These are phyloP conservation scores for Dicerorhinus sumatrensis DNA, from an alignment of 2,113 vertebrate species.

Conservation along the genomic window DNA sequence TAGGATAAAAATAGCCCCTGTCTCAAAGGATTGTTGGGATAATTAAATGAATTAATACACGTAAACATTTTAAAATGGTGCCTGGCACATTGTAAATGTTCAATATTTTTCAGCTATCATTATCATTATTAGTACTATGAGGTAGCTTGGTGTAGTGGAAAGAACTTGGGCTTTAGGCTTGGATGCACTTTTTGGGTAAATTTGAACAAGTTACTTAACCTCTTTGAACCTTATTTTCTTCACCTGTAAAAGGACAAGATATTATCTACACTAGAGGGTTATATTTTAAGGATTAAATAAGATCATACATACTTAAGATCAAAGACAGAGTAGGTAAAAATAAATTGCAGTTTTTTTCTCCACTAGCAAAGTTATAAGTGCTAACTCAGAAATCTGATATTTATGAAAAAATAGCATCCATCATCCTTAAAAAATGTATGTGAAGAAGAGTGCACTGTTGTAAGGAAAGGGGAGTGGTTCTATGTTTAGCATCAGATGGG, in stretches of 20 bases:
- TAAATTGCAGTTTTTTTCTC: not conserved
- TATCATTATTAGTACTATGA: not conserved
- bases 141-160: not conserved
- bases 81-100: not conserved
- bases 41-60: constrained; percentile 30
- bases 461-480: not conserved
- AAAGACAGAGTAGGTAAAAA: not conserved
- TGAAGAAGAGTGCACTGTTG: not conserved
- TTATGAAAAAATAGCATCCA: not conserved
- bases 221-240: constrained; percentile 11
- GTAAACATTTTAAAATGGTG: constrained; percentile 5
- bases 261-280: not conserved
- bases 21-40: not conserved
- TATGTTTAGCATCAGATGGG: constrained; percentile 68
- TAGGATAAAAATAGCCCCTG: not conserved
- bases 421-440: not conserved
- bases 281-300: constrained; percentile 55
- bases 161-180: not conserved
- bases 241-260: not conserved
- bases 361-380: not conserved
- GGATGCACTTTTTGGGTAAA: not conserved
- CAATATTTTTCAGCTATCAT: not conserved
- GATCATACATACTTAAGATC: not conserved
- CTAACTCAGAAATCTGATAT: constrained; percentile 31
- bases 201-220: not conserved